Conservation (phyloP, 2,113 vertebrate genomes). For the Lophura nycthemera region DNA sequence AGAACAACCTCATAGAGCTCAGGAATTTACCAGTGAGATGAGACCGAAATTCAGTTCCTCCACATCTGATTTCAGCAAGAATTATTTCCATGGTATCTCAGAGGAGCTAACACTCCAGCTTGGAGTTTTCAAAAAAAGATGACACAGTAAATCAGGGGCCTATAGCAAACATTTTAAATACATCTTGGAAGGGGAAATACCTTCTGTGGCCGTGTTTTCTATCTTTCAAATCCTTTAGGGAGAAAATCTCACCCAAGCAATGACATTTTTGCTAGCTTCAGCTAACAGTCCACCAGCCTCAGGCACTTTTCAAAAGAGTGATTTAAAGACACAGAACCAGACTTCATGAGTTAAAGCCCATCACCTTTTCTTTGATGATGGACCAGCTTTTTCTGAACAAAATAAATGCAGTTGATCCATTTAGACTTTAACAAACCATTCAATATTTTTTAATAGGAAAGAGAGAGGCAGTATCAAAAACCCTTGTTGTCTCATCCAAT, state of each 20-base stretch:
- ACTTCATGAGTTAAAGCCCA: background rate
- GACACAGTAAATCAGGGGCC: background rate
- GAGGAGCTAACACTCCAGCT: background rate
- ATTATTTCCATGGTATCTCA: background rate
- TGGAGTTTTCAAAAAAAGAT: background rate
- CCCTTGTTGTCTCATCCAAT: background rate
- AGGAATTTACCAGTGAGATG: background rate
- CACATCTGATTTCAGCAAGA: background rate
- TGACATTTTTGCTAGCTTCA: background rate
- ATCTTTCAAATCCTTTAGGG: background rate
- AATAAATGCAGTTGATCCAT: background rate
- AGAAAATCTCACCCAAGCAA: background rate
- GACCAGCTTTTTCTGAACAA: background rate
- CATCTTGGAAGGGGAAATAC: background rate
- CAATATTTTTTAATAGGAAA: background rate
- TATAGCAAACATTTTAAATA: background rate
- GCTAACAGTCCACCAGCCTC: background rate
- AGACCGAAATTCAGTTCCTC: background rate
- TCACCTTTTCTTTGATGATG: background rate
- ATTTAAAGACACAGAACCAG: background rate
- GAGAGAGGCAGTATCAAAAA: background rate
- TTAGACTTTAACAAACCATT: background rate
- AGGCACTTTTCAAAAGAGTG: background rate
- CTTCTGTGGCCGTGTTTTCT: background rate
- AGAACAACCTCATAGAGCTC: background rate